Evolutionary conservation across 2,888 invertebrate genomes (phyloP).

Genomic region (Polyploca ridens): DNA sequence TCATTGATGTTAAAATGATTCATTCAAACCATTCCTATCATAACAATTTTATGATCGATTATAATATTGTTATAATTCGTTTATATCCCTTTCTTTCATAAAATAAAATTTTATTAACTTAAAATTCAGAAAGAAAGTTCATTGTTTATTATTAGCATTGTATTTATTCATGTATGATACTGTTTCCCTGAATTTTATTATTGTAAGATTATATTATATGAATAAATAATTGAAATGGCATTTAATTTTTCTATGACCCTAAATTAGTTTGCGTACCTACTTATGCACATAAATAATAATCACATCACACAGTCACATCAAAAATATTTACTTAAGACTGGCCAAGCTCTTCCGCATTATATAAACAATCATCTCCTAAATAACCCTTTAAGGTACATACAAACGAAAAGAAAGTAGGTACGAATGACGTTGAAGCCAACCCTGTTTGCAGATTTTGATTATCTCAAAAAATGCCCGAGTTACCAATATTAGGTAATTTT

Average conservation of each 20-base stretch:
- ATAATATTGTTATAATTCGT: conserved; percentile 60
- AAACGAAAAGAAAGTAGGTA: too few relatives aligned
- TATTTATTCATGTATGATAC: conserved; percentile 84
- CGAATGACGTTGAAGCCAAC: too few relatives aligned
- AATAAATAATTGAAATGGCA: conserved; percentile 64
- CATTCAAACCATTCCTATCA: conserved; percentile 80
- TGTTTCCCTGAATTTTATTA: conserved; percentile 83
- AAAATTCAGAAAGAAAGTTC: conserved; percentile 65
- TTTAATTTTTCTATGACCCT: conserved; percentile 43
- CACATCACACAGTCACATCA: too few relatives aligned
- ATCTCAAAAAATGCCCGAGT: too few relatives aligned
- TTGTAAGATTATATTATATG: conserved; percentile 80
- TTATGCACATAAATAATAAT: too few relatives aligned
- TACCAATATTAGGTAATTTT: too few relatives aligned
- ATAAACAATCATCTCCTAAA: too few relatives aligned
- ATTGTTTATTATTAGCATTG: conserved; percentile 80
- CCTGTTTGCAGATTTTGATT: too few relatives aligned
- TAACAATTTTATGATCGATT: conserved; percentile 54
- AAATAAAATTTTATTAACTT: conserved; percentile 63
- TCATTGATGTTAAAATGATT: conserved; percentile 61
- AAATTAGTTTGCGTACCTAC: neutral
- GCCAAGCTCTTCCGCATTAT: too few relatives aligned
- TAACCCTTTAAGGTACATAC: too few relatives aligned
- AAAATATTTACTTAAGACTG: too few relatives aligned
- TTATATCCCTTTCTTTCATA: conserved; percentile 63